phyloP scores from a whole-genome alignment of 2,888 invertebrate genomes.

The Ceriagrion tenellum region DNA sequence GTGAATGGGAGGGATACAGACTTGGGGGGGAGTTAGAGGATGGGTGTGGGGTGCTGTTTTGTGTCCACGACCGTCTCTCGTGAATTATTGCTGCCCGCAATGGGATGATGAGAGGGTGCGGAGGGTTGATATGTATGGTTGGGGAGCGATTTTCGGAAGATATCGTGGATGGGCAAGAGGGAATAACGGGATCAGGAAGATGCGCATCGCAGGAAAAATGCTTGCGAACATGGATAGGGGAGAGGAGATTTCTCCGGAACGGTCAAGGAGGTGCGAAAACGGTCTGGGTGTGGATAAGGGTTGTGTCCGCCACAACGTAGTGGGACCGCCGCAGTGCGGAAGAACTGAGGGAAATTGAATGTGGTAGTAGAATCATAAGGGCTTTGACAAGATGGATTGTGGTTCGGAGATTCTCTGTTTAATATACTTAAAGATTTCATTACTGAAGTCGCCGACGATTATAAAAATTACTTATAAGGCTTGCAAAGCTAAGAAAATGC shows the following conservation, averaged over 20 bases:
- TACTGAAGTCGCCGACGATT: too few species aligned
- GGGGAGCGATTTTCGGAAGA: neutral
- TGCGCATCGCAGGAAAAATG: neutral
- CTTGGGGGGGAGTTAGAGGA: neutral
- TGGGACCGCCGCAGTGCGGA: neutral
- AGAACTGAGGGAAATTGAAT: too few species aligned
- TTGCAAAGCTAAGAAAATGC: too few species aligned
- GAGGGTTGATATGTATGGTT: neutral
- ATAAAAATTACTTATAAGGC: too few species aligned
- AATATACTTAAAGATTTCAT: too few species aligned
- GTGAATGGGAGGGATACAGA: slow-evolving; percentile 21
- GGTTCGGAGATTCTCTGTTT: too few species aligned
- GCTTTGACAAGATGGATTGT: too few species aligned
- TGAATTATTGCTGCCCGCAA: slow-evolving; percentile 51
- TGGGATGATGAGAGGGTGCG: slow-evolving; percentile 60
- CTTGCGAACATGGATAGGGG: neutral
- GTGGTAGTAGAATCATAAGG: too few species aligned
- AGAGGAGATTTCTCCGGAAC: neutral
- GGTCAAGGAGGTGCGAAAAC: neutral
- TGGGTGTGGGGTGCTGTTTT: neutral
- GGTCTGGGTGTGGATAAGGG: neutral
- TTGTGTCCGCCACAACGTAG: neutral
- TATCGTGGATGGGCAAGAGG: neutral
- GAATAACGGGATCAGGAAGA: neutral
- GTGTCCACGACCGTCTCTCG: neutral